Evolutionary conservation across 2,888 invertebrate genomes (phyloP).

Genomic region (Rhingia rostrata): DNA sequence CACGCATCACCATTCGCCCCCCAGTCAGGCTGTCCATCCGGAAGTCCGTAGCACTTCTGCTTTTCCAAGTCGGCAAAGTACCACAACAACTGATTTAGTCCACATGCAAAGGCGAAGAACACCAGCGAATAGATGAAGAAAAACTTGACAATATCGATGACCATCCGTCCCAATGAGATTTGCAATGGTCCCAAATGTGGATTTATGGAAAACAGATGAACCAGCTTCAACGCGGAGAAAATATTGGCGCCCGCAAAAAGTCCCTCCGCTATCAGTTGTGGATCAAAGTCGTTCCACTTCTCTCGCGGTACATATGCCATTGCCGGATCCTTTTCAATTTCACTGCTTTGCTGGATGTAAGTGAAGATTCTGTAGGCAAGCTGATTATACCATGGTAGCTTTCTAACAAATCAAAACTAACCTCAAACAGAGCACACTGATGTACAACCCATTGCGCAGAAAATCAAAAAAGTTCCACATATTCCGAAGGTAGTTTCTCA

Average conservation of each 20-base stretch:
- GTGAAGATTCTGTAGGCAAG: slow-evolving; percentile 85
- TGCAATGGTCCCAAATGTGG: slow-evolving; percentile 96
- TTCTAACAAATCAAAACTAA: slow-evolving; percentile 71
- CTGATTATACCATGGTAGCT: background rate
- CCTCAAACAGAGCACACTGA: slow-evolving; percentile 87
- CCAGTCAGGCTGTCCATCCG: slow-evolving; percentile 90
- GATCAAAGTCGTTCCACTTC: slow-evolving; percentile 96
- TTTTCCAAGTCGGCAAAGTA: slow-evolving; percentile 94
- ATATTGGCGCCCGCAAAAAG: slow-evolving; percentile 97
- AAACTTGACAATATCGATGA: slow-evolving; percentile 95
- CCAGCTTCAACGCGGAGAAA: slow-evolving; percentile 94
- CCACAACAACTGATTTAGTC: slow-evolving; percentile 96
- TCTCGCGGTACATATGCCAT: slow-evolving; percentile 91
- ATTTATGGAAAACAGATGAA: slow-evolving; percentile 96
- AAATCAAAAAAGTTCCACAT: slow-evolving; percentile 99
- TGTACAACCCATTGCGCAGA: slow-evolving; percentile 93
- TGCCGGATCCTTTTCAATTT: slow-evolving; percentile 87
- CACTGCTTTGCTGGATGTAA: slow-evolving; percentile 88
- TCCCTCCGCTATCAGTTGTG: slow-evolving; percentile 95
- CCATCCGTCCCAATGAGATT: slow-evolving; percentile 94
- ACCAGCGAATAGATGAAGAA: slow-evolving; percentile 94
- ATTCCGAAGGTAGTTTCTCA: slow-evolving; percentile 92
- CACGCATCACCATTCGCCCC: slow-evolving; percentile 90
- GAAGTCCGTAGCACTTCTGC: slow-evolving; percentile 88
- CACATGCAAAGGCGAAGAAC: slow-evolving; percentile 96